A percentile compares a stretch with the other conserved stretches of the same genome.
These are phyloP conservation scores for Syngnathus acus DNA, from an alignment of 2,797 vertebrate species.

Conservation along the genomic window DNA sequence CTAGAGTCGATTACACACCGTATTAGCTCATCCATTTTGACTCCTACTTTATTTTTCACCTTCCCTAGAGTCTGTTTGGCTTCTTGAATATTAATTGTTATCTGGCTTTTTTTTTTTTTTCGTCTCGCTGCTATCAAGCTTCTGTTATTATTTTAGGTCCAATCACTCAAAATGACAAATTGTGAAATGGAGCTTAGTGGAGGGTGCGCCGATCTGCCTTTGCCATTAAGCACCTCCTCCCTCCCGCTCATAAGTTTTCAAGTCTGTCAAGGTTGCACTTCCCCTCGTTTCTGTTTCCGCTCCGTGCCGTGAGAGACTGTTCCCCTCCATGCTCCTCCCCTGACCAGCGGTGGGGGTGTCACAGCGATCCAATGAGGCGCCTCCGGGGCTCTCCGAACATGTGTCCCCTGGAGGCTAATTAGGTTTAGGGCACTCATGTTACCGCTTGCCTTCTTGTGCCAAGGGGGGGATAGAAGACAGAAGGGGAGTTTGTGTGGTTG, in stretches of 20 bases:
- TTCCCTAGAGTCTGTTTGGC: not conserved
- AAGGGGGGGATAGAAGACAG: not conserved
- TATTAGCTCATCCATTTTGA: not conserved
- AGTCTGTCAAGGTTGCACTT: not conserved
- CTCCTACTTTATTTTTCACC: not conserved
- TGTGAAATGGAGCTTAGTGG: not conserved
- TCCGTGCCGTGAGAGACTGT: not conserved
- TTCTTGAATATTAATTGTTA: too few relatives aligned
- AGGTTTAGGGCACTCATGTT: slow-evolving; percentile 3
- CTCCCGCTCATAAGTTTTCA: not conserved
- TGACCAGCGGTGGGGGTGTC: not conserved
- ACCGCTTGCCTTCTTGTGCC: slow-evolving; percentile 1
- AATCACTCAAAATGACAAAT: not conserved
- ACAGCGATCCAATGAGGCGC: not conserved
- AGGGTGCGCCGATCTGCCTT: not conserved
- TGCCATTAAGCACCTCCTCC: not conserved
- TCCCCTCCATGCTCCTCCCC: not conserved
- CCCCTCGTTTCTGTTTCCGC: not conserved
- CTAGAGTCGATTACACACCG: not conserved
- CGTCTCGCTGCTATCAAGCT: not conserved
- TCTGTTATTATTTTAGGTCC: not conserved
- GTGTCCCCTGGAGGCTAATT: not conserved
- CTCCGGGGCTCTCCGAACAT: not conserved
- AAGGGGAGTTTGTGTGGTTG: not conserved
- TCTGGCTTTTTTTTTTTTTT: not conserved